Evolutionary conservation across 37 sponge, comb jelly and placozoan genomes (phyloP), one percentile per base, ranked within the genome.

Genomic region (Beroe forskalii): DNA sequence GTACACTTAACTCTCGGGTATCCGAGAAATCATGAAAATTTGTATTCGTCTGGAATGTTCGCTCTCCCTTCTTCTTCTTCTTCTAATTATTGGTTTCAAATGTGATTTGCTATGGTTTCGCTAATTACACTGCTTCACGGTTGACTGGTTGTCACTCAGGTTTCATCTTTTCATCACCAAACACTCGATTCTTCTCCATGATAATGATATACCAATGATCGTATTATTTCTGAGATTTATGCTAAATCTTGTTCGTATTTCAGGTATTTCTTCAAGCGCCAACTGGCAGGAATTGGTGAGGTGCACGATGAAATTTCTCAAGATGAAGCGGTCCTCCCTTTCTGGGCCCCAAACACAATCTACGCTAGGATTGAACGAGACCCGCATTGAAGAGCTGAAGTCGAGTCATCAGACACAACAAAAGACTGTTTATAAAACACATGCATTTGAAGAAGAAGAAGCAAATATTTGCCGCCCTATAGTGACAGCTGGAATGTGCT

Each of bases 231-330:
- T n/a, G 35, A 14, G 67, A 17, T 72, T 14, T 4, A 72, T 35
- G 28, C 37, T 37, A 19, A 33, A 38, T 37, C 75, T 37, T 24
- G 4, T 23, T 20, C 36, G 12, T 20, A 28, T 72, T 33, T 72
- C 75, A 72, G 75, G 30, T 72, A 72, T 37, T 72, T 72, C 35
- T 72, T 72, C 75, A 72, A 72, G 75, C 23, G 75, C 9, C 75
- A 72, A 30, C 19, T 72, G 40, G 39, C 75, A 8, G 75, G 75
- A 72, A 38, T 72, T 20, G 75, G 75, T 36, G 75, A 72, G 39
- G 40, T 72, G 20, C 75, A 72, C 75, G 40, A 72, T 23, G 75
- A 72, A 20, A 37, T 72, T 4, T 36, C 31, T 36, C 40, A 32
- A 4, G 75, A 72, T 72, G 19, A 22, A 23, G 8, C 36, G 38